phyloP scores from a whole-genome alignment of 2,888 invertebrate species.

The Athalia rosae region DNA sequence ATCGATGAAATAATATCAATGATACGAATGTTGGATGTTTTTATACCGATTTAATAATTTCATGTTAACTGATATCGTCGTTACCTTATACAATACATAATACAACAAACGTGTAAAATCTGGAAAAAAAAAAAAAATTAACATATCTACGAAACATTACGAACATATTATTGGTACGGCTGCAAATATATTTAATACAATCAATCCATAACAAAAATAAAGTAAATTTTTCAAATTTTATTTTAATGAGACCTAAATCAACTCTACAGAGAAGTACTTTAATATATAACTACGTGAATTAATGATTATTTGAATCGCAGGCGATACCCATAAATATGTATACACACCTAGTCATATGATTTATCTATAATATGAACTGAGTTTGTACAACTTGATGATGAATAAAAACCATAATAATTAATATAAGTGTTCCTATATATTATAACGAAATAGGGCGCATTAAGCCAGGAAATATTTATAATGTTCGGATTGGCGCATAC shows the following conservation, averaged over 20 bases:
- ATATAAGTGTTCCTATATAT: neutral
- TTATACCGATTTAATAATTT: neutral
- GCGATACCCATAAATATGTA: constrained; percentile 24
- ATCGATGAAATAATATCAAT: neutral
- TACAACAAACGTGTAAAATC: constrained; percentile 37
- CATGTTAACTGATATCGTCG: neutral
- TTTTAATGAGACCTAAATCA: constrained; percentile 23
- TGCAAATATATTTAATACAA: constrained; percentile 16
- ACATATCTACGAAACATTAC: constrained; percentile 15
- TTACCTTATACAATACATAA: constrained; percentile 7
- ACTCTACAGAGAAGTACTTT: constrained; percentile 30
- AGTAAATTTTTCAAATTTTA: constrained; percentile 26
- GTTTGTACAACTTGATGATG: constrained; percentile 24
- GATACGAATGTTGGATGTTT: neutral
- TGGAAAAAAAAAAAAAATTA: neutral
- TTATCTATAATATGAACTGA: constrained; percentile 25
- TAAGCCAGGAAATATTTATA: constrained; percentile 35
- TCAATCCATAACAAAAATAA: constrained; percentile 31
- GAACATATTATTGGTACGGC: constrained; percentile 36
- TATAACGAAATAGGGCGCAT: constrained; percentile 35
- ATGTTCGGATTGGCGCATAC: constrained; percentile 25
- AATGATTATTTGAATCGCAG: constrained; percentile 25
- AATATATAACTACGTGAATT: constrained; percentile 8
- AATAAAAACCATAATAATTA: constrained; percentile 26
- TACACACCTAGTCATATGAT: constrained; percentile 16